Evolutionary conservation across 2,113 vertebrate species (phyloP).

Genomic region (Microcebus ravelobensis): DNA sequence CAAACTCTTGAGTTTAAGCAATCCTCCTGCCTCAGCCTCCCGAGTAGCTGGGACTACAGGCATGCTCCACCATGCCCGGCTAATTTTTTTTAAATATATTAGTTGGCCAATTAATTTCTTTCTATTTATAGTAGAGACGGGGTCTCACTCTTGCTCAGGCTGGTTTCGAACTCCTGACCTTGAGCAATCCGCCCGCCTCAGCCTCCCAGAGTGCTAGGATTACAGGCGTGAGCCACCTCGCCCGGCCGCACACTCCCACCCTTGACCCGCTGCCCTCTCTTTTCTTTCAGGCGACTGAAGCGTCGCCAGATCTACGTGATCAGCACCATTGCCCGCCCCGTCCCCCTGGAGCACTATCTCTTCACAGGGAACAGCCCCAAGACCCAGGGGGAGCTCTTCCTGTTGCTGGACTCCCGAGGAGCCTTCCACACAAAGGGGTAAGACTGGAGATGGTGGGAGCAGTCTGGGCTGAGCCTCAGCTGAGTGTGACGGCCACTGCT

Average conservation of each 20-base stretch:
- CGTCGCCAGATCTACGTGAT: slow-evolving; percentile 93
- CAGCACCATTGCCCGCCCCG: slow-evolving; percentile 92
- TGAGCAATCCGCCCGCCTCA: too few species aligned
- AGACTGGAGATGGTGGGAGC: background rate
- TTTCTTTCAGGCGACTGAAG: slow-evolving; percentile 89
- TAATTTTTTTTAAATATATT: too few species aligned
- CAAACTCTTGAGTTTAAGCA: too few species aligned
- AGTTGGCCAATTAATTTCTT: too few species aligned
- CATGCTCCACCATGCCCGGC: too few species aligned
- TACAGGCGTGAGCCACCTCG: too few species aligned
- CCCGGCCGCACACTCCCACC: fast-evolving
- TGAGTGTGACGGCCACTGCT: fast-evolving
- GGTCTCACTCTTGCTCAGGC: too few species aligned
- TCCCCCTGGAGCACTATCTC: slow-evolving; percentile 93
- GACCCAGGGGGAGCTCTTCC: slow-evolving; percentile 93
- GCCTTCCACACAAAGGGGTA: slow-evolving; percentile 94
- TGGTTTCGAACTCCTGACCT: too few species aligned
- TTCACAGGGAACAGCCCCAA: slow-evolving; percentile 96
- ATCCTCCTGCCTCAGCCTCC: too few species aligned
- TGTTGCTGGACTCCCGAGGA: slow-evolving; percentile 89
- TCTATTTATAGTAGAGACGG: too few species aligned
- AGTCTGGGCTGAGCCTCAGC: background rate
- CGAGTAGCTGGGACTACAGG: too few species aligned
- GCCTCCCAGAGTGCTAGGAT: too few species aligned
- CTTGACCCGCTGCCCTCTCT: background rate